Conservation (phyloP, 1,140 invertebrate genomes). For the Platorchestia sp. region DNA sequence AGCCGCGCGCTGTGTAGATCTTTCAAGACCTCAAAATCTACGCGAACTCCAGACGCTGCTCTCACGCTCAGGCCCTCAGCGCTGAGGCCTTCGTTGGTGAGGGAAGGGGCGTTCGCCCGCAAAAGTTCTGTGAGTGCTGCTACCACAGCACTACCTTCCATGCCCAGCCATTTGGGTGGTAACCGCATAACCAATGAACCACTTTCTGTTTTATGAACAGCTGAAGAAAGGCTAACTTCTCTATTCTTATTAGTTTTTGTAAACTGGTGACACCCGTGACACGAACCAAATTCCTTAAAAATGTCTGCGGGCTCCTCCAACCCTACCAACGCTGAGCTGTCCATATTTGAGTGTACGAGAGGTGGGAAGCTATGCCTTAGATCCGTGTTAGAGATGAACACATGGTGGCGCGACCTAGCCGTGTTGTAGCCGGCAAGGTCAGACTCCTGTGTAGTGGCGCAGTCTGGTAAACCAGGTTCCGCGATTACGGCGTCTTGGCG, state of each 20-base stretch:
- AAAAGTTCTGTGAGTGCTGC: slow-evolving; percentile 86
- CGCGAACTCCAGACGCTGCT: slow-evolving; percentile 88
- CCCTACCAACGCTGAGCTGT: neutral
- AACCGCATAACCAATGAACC: slow-evolving; percentile 78
- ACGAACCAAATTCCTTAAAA: neutral
- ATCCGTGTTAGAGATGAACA: slow-evolving; percentile 65
- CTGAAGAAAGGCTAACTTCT: slow-evolving; percentile 60
- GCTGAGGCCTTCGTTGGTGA: slow-evolving; percentile 71
- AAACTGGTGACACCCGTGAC: neutral
- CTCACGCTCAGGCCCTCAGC: slow-evolving; percentile 76
- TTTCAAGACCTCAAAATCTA: slow-evolving; percentile 86
- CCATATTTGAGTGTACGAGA: slow-evolving; percentile 61
- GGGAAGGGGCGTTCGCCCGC: slow-evolving; percentile 79
- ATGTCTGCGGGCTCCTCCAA: neutral
- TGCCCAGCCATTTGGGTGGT: slow-evolving; percentile 83
- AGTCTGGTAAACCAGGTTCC: neutral
- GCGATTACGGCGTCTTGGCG: slow-evolving; percentile 61
- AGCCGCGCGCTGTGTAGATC: slow-evolving; percentile 73
- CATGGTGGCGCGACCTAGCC: slow-evolving; percentile 63
- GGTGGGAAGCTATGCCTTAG: slow-evolving; percentile 67
- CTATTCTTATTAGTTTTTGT: slow-evolving; percentile 20
- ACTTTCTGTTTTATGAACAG: slow-evolving; percentile 72
- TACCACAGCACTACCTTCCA: slow-evolving; percentile 84
- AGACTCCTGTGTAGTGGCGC: neutral
- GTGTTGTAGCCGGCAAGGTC: neutral